A percentile compares a stretch with the other conserved stretches of the same genome.
Evolutionary conservation across 2,113 vertebrate genomes (phyloP).

Genomic region (Seriola quinqueradiata): DNA sequence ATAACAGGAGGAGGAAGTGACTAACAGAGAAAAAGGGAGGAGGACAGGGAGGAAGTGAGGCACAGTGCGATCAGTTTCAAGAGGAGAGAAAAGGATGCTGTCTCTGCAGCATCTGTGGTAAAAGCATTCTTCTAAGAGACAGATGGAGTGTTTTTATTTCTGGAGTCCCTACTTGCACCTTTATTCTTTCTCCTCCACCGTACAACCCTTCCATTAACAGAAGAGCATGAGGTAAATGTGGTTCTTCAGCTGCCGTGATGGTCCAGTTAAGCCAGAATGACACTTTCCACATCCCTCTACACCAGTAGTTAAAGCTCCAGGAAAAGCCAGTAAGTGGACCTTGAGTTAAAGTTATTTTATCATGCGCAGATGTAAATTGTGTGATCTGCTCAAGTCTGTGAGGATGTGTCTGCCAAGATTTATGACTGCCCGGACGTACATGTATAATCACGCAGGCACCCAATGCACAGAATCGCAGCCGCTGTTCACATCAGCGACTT

Average conservation of each 20-base stretch:
- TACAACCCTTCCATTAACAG: neutral
- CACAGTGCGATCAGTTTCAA: neutral
- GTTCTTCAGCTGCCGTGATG: neutral
- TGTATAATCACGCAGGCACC: too few species aligned
- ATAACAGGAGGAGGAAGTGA: slow-evolving; percentile 54
- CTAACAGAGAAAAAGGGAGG: slow-evolving; percentile 23
- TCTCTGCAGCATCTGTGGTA: slow-evolving; percentile 14
- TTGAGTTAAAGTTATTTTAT: too few species aligned
- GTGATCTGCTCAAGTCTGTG: neutral
- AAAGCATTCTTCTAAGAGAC: slow-evolving; percentile 27
- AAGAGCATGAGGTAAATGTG: neutral
- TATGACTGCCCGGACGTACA: too few species aligned
- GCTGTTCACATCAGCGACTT: neutral
- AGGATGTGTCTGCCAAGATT: too few species aligned
- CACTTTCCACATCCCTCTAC: neutral
- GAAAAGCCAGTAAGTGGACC: neutral
- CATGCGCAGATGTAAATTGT: neutral
- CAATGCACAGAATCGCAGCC: too few species aligned
- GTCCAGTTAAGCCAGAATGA: neutral
- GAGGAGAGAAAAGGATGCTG: slow-evolving; percentile 7
- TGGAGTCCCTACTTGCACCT: neutral
- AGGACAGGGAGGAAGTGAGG: slow-evolving; percentile 23
- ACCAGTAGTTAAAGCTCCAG: too few species aligned
- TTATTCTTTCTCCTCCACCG: neutral
- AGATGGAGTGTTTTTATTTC: neutral